Percentiles rank a stretch among this genome's conserved stretches.
These are phyloP conservation scores for Cryptosula pallasiana DNA, from an alignment of 2,888 invertebrate species.

Conservation along the genomic window DNA sequence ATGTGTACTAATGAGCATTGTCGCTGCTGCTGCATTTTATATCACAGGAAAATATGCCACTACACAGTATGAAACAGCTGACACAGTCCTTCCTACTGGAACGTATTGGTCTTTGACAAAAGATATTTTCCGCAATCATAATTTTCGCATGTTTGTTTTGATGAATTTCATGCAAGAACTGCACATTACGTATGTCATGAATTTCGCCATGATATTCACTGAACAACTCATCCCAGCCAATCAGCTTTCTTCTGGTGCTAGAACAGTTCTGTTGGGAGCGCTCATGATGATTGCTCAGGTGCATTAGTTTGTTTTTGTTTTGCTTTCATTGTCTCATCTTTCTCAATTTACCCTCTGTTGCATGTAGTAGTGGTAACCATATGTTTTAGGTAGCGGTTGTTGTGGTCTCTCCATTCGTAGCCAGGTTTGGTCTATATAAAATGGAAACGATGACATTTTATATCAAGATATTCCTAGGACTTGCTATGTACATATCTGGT, in stretches of 20 bases:
- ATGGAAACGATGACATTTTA: slow-evolving; percentile 23
- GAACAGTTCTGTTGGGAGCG: slow-evolving; percentile 40
- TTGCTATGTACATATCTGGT: slow-evolving; percentile 29
- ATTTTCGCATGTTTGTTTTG: slow-evolving; percentile 42
- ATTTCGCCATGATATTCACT: slow-evolving; percentile 40
- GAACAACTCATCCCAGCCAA: slow-evolving; percentile 37
- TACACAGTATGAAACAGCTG: slow-evolving; percentile 36
- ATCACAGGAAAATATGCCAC: slow-evolving; percentile 40
- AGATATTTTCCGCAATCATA: slow-evolving; percentile 37
- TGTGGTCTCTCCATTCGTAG: slow-evolving; percentile 19
- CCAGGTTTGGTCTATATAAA: not conserved
- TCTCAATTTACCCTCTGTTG: too few species aligned
- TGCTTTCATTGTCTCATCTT: too few species aligned
- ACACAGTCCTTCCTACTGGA: slow-evolving; percentile 15
- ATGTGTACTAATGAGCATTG: slow-evolving; percentile 38
- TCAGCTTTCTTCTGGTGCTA: slow-evolving; percentile 31
- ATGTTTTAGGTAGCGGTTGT: slow-evolving; percentile 15
- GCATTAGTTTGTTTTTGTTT: too few species aligned
- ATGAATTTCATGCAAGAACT: slow-evolving; percentile 43
- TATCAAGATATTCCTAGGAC: slow-evolving; percentile 27
- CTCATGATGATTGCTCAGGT: slow-evolving; percentile 35
- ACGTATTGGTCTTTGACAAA: slow-evolving; percentile 34
- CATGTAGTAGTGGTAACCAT: too few species aligned
- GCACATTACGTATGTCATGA: slow-evolving; percentile 35
- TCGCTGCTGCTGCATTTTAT: slow-evolving; percentile 36